Base-by-base conservation (phyloP, 2,797 vertebrate species). In the Lates japonicus region DNA sequence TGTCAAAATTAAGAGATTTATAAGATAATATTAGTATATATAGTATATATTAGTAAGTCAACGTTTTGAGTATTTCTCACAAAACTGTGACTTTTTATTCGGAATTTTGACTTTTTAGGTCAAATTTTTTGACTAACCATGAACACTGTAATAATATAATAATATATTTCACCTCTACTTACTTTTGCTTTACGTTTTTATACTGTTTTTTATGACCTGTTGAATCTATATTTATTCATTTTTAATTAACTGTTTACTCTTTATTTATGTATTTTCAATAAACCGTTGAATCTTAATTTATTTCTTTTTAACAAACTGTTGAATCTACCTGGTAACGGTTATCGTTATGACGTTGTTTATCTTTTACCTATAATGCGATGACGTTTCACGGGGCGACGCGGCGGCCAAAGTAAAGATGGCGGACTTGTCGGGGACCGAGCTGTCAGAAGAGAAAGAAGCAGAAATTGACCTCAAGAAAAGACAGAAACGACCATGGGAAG, bases 341-440 rank as follows among this genome's bases (percentile, higher is more conserved):
- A 20, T 5, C 22, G 29, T 1, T 3, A 3, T 81, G 83, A 76
- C 78, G 85, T 70, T 2, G 20, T 58, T 49, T 35, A 25, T 49
- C 35, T 66, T 39, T 69, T n/a, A 42, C 42, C 14, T 33, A 35
- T 39, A 42, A 2, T 8, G 54, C 20, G 80, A 76, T 95, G 92
- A 95, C 94, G 94, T 90, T 1, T 54, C 68, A 63, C 67, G 8
- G 66, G 10, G 85, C 77, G 78, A 87, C 83, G 67, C 84, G 57
- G 70, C 41, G n/a, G 72, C 76, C 67, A 58, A 71, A 93, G 87
- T 86, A 93, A 96, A 96, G 91, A 95, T 95, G 96, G 95, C 93
- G 94, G 96, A 94, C 70, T 12, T 71, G 51, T 78, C 64, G 70
- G 91, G 74, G 75, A 86, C 62, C 44, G 91, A 87, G 83, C 78